Evolutionary conservation across 2,888 invertebrate species (phyloP), one percentile per base, ranked within the genome.

Genomic region (Pterobdella sp.): DNA sequence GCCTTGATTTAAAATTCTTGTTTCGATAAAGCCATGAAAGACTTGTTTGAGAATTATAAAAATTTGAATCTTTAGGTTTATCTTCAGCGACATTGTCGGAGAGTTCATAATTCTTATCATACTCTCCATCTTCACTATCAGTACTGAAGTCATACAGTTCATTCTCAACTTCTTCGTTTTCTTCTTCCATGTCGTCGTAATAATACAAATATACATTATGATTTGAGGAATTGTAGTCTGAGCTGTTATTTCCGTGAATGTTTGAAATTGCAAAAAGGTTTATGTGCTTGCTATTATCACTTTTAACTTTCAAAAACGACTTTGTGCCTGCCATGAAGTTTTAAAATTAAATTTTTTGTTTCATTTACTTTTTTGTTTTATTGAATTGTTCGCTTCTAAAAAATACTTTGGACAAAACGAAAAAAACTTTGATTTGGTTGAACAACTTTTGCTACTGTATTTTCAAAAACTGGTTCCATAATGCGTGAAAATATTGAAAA

Each of bases 41-140:
- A n/a, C n/a, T n/a, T n/a, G n/a, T n/a, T n/a, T n/a, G n/a, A n/a
- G n/a, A n/a, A n/a, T n/a, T n/a, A n/a, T n/a, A n/a, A n/a, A n/a
- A 14, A 18, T 42, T 42, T 42, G 60, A 22, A 26, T 56, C 60
- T n/a, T 56, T 56, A 3, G 4, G n/a, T 56, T 56, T 56, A 26
- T 56, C 60, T 56, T 56, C n/a, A 22, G 26, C 18, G 4, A 26
- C 26, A 4, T 56, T 56, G 60, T 56, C 60, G 3, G 26, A n/a
- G 26, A 56, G n/a, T 4, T 22, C 32, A 4, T 10, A 34, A 49
- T 56, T 32, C 31, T 26, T 22, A 32, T 63, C 32, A 1, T 63
- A 60, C 14, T 32, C 63, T 1, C 56, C 71, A 10, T 60, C 63
- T 22, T 71, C 71, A 60, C 34, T 65, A 31, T 65, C 14, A 7